These are phyloP conservation scores for Leptocoma aspasia DNA, from an alignment of 2,113 vertebrate genomes.

Conservation along the genomic window DNA sequence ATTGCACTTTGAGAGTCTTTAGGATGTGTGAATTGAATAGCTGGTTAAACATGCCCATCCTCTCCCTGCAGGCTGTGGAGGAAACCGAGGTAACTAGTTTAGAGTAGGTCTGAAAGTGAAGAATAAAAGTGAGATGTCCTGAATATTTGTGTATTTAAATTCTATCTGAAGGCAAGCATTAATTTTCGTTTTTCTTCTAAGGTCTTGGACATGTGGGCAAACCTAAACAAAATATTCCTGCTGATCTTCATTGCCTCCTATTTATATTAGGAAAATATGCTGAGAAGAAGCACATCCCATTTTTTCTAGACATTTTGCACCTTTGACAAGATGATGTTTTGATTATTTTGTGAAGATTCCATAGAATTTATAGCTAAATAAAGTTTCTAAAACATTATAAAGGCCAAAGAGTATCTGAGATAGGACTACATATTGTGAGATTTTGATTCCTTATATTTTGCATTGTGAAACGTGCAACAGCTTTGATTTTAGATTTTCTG, in stretches of 20 bases:
- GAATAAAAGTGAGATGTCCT: neutral
- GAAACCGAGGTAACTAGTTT: neutral
- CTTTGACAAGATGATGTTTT: neutral
- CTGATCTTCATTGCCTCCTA: neutral
- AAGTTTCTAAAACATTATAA: neutral
- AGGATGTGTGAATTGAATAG: neutral
- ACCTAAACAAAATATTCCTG: neutral
- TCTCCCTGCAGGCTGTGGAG: neutral
- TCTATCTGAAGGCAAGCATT: neutral
- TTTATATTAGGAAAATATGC: neutral
- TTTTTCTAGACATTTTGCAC: neutral
- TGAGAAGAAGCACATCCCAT: neutral
- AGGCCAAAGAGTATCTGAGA: neutral
- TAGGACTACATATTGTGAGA: neutral
- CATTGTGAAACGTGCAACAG: neutral
- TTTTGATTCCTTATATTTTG: neutral
- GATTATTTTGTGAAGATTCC: neutral
- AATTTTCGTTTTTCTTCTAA: neutral
- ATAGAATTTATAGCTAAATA: neutral
- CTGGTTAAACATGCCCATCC: neutral
- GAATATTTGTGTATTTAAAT: neutral
- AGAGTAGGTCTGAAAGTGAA: neutral
- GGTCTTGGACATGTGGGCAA: neutral
- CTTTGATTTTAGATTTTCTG: slow-evolving; percentile 21
- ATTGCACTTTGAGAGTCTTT: neutral